Percentiles rank a stretch among this genome's conserved stretches.
These are phyloP conservation scores for Amphiprion clarkii DNA, from an alignment of 2,797 vertebrate genomes.

Conservation along the genomic window DNA sequence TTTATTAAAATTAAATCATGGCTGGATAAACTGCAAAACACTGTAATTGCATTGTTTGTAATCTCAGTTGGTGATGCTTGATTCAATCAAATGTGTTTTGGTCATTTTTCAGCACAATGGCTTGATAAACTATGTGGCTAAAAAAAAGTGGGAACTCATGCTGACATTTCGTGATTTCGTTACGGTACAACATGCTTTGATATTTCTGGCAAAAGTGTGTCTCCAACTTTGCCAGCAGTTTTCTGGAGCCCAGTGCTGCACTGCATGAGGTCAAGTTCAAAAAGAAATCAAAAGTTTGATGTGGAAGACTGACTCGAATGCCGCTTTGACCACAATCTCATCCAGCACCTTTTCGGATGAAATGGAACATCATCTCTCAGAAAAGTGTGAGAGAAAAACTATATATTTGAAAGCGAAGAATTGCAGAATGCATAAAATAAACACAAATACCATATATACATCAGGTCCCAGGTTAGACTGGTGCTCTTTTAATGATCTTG, in stretches of 20 bases:
- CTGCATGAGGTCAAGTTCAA: neutral
- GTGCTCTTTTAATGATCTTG: neutral
- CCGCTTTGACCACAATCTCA: slow-evolving; percentile 1
- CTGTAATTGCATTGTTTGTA: neutral
- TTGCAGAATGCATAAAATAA: neutral
- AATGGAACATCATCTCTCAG: too few species aligned
- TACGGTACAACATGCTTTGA: neutral
- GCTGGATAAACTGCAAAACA: slow-evolving; percentile 16
- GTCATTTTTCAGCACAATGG: neutral
- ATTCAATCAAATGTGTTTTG: slow-evolving; percentile 2
- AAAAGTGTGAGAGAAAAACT: too few species aligned
- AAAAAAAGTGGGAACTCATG: too few species aligned
- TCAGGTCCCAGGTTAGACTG: neutral
- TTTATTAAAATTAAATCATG: slow-evolving; percentile 14
- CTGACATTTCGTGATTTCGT: neutral
- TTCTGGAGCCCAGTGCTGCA: neutral
- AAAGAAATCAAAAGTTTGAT: neutral
- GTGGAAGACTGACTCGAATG: neutral
- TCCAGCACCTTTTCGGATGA: neutral
- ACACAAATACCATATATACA: neutral
- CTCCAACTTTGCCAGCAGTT: slow-evolving; percentile 14
- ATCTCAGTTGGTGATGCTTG: neutral
- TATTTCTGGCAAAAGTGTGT: neutral
- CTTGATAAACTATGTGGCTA: neutral
- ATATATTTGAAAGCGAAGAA: too few species aligned